These are phyloP conservation scores for Ramphastos sulfuratus DNA, from an alignment of 2,113 vertebrate genomes.

Conservation along the genomic window DNA sequence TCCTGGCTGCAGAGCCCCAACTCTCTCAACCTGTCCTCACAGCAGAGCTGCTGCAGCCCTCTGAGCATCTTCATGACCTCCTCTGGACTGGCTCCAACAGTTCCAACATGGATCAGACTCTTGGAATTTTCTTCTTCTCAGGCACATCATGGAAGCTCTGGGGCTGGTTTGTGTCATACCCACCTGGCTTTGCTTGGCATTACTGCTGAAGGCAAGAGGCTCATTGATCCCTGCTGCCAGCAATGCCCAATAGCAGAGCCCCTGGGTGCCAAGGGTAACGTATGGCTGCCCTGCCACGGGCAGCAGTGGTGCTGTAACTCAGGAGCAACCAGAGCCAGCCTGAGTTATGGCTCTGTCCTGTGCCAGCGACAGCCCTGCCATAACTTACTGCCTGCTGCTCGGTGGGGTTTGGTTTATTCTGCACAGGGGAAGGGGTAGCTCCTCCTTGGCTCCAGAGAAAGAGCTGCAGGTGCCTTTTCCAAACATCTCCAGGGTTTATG, in stretches of 20 bases:
- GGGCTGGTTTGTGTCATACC: not conserved
- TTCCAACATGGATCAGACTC: not conserved
- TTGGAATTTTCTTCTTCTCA: not conserved
- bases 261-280: not conserved
- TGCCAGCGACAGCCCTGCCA: not conserved
- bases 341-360: slow-evolving; percentile 36
- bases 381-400: slow-evolving; percentile 10
- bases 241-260: not conserved
- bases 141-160: not conserved
- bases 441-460: not conserved
- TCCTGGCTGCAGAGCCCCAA: too few species aligned
- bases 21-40: too few species aligned
- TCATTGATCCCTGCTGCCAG: not conserved
- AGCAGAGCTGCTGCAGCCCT: too few species aligned
- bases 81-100: too few species aligned
- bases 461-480: not conserved
- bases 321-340: not conserved
- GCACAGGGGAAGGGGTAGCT: slow-evolving; percentile 15
- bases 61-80: too few species aligned
- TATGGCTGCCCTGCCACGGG: not conserved
- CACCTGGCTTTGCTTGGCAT: not conserved
- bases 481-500: not conserved
- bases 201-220: not conserved
- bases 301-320: slow-evolving; percentile 1
- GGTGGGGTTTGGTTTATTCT: not conserved